phyloP scores from a whole-genome alignment of 1,140 invertebrate species.

The Gonatopus flavifemur region DNA sequence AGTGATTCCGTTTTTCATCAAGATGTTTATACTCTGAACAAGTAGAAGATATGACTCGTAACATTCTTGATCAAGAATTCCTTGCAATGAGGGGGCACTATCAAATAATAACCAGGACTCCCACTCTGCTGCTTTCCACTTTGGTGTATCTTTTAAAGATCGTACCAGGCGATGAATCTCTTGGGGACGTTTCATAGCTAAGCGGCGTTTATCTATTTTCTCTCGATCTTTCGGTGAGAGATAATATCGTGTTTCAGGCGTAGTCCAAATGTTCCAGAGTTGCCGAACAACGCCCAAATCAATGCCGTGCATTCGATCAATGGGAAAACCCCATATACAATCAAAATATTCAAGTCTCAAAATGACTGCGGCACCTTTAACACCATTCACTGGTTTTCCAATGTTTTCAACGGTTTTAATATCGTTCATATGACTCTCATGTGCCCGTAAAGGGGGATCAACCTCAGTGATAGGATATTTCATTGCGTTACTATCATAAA shows the following conservation, averaged over 20 bases:
- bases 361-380: conserved; percentile 20
- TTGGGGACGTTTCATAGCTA: conserved; percentile 12
- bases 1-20: conserved; percentile 20
- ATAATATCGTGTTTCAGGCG: too few species aligned
- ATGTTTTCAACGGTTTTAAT: too few species aligned
- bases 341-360: too few species aligned
- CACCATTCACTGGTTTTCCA: too few species aligned
- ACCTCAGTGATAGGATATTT: too few species aligned
- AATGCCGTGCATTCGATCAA: conserved; percentile 27
- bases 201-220: conserved; percentile 3
- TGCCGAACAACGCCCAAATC: conserved; percentile 19
- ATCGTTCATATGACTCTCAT: too few species aligned
- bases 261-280: conserved; percentile 18
- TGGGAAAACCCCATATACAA: conserved; percentile 18
- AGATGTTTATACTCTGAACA: conserved; percentile 16
- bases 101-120: conserved; percentile 18
- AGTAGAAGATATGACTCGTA: conserved; percentile 18
- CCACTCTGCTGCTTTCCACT: conserved; percentile 19
- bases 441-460: too few species aligned
- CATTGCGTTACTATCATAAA: too few species aligned
- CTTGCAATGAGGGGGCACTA: conserved; percentile 11
- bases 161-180: conserved; percentile 17
- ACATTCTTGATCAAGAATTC: conserved; percentile 8
- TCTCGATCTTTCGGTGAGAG: background rate
- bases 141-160: background rate